Conservation (phyloP, 2,113 vertebrate species). For the Rattus rattus region DNA sequence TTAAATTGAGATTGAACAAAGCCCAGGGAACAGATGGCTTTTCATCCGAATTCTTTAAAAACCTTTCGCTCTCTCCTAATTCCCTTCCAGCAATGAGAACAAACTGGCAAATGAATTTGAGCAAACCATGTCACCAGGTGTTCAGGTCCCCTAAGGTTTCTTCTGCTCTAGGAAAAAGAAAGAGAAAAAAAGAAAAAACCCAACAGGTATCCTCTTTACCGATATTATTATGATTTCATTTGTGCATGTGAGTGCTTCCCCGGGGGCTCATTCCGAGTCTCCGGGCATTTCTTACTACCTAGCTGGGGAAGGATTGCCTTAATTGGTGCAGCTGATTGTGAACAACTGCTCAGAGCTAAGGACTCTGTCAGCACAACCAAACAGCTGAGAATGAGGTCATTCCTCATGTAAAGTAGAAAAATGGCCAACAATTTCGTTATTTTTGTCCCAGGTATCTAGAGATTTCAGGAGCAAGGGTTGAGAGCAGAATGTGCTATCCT, state of each 20-base stretch:
- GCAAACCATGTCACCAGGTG: constrained; percentile 79
- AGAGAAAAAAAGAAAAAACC: not conserved
- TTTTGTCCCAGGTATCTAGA: constrained; percentile 59
- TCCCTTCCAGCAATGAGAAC: constrained; percentile 74
- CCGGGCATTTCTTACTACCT: constrained; percentile 52
- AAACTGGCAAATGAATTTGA: constrained; percentile 70
- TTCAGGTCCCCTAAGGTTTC: constrained; percentile 76
- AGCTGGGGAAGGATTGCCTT: constrained; percentile 18
- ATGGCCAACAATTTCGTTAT: constrained; percentile 46
- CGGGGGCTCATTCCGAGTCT: constrained; percentile 48
- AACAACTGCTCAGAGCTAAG: constrained; percentile 48
- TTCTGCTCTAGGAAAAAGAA: not conserved
- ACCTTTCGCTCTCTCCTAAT: constrained; percentile 81
- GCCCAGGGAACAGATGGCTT: constrained; percentile 82
- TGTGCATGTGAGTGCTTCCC: constrained; percentile 49
- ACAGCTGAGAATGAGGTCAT: constrained; percentile 53
- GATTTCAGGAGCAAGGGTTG: constrained; percentile 1
- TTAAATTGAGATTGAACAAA: constrained; percentile 82
- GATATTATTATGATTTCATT: constrained; percentile 70
- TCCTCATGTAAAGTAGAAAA: constrained; percentile 54
- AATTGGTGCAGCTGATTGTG: constrained; percentile 62
- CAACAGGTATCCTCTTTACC: constrained; percentile 72
- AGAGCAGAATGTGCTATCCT: not conserved
- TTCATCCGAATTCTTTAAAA: constrained; percentile 82
- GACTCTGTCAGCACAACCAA: constrained; percentile 52